These are phyloP conservation scores for Diaphora mendica DNA, from an alignment of 2,888 invertebrate species.

Conservation along the genomic window DNA sequence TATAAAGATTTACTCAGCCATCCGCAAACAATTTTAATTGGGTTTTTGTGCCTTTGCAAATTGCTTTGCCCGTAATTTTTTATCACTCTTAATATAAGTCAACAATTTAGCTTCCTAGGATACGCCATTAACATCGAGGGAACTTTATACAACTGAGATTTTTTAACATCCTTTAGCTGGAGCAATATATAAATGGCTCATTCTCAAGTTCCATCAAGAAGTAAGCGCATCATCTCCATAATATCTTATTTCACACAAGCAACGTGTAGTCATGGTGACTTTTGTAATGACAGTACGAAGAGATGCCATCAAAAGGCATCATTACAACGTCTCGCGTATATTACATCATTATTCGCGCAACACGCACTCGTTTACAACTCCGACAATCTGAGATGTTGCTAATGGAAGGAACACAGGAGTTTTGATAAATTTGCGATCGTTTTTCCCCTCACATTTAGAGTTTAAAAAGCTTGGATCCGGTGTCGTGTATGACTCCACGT, in stretches of 20 bases:
- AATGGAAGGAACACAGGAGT: constrained; percentile 81
- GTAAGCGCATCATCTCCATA: constrained; percentile 66
- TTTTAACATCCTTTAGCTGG: constrained; percentile 35
- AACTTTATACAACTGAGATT: constrained; percentile 34
- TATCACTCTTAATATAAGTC: constrained; percentile 35
- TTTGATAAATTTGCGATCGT: constrained; percentile 78
- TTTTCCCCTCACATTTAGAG: constrained; percentile 60
- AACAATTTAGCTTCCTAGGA: constrained; percentile 29
- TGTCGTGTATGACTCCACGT: constrained; percentile 65
- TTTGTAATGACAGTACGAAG: constrained; percentile 72
- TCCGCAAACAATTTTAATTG: constrained; percentile 84
- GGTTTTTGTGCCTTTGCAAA: constrained; percentile 77
- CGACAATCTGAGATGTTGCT: constrained; percentile 81
- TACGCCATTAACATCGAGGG: constrained; percentile 22
- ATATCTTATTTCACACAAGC: constrained; percentile 70
- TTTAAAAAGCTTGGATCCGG: constrained; percentile 67
- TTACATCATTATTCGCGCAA: constrained; percentile 76
- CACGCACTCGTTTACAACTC: constrained; percentile 68
- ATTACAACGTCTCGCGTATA: constrained; percentile 76
- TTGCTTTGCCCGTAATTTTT: constrained; percentile 68
- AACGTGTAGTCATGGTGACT: constrained; percentile 73
- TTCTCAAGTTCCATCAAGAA: constrained; percentile 60
- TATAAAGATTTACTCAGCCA: constrained; percentile 76
- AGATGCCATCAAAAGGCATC: constrained; percentile 75
- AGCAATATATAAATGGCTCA: constrained; percentile 40